Evolutionary conservation across 2,797 vertebrate species (phyloP).

Genomic region (Trachops cirrhosus): DNA sequence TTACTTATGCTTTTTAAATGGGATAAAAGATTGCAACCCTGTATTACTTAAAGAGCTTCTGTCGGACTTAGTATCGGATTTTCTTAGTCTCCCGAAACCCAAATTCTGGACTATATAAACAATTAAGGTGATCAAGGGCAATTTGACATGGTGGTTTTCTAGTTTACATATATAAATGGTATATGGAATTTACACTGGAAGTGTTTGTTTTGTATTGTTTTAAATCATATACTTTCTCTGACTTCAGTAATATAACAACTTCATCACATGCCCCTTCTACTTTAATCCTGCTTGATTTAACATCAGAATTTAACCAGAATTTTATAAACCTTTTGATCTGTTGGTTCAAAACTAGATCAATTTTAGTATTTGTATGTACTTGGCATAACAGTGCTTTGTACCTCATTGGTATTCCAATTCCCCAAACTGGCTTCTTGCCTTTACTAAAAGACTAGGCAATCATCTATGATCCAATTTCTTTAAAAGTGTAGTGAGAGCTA

Average conservation of each 20-base stretch:
- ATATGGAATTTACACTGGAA: neutral
- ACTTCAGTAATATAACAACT: neutral
- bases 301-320: neutral
- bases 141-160: neutral
- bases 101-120: neutral
- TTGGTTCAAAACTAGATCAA: neutral
- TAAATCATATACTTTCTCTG: neutral
- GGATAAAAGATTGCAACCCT: neutral
- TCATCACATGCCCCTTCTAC: neutral
- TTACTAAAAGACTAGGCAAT: conserved; percentile 49
- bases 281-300: neutral
- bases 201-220: neutral
- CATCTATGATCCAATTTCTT: conserved; percentile 34
- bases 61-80: neutral
- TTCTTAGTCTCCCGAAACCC: neutral
- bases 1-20: neutral
- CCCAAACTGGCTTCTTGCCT: conserved; percentile 37
- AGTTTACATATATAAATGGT: neutral
- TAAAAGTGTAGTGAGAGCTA: conserved; percentile 55
- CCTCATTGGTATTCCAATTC: neutral
- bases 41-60: neutral
- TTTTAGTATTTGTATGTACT: neutral
- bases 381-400: neutral
- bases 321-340: neutral
- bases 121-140: neutral